These are phyloP conservation scores for Ornithorhynchus anatinus DNA, from an alignment of 2,113 vertebrate species.

Conservation along the genomic window DNA sequence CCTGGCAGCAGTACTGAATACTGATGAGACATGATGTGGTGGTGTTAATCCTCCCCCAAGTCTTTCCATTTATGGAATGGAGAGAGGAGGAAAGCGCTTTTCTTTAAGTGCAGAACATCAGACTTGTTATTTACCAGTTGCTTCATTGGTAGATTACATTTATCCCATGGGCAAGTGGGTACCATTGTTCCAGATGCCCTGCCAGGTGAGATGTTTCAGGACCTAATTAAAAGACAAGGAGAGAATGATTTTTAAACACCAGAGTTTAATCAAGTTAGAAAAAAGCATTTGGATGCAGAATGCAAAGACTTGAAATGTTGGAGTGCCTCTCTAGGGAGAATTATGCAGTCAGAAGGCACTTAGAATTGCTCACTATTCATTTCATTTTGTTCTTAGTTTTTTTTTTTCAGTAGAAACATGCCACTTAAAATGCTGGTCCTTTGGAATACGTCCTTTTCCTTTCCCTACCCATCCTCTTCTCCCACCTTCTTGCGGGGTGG, in stretches of 20 bases:
- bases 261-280: slow-evolving; percentile 75
- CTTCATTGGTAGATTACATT: not conserved
- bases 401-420: slow-evolving; percentile 51
- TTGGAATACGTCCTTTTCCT: slow-evolving; percentile 16
- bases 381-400: slow-evolving; percentile 57
- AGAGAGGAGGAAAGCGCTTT: slow-evolving; percentile 24
- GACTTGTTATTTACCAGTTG: not conserved
- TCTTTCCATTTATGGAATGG: not conserved
- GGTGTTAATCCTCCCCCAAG: not conserved
- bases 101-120: too few relatives aligned
- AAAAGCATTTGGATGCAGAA: slow-evolving; percentile 71
- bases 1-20: not conserved
- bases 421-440: slow-evolving; percentile 16
- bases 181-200: not conserved
- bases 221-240: slow-evolving; percentile 75
- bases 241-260: slow-evolving; percentile 68
- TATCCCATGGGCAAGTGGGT: not conserved
- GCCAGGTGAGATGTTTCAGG: slow-evolving; percentile 17
- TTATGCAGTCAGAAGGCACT: slow-evolving; percentile 58
- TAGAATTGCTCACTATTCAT: slow-evolving; percentile 44
- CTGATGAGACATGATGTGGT: slow-evolving; percentile 21
- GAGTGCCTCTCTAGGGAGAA: slow-evolving; percentile 67
- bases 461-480: not conserved
- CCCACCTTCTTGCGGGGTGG: slow-evolving; percentile 30
- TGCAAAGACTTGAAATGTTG: slow-evolving; percentile 64